Base-by-base conservation (phyloP, 1,140 invertebrate species). In the Drosophila pseudoananassae region DNA sequence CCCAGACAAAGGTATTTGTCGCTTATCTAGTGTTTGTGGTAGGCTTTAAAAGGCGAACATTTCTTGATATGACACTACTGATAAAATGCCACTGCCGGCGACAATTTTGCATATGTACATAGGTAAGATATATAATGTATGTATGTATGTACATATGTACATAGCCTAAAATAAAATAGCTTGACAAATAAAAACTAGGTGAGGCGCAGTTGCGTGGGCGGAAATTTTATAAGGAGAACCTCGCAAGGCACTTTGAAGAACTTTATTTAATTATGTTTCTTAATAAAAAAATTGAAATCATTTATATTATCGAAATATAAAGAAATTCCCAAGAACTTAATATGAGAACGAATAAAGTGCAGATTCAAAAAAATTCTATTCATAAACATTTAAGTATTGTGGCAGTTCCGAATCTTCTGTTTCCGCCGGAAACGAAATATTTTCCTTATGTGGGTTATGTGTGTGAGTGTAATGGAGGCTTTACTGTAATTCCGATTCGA, bases 11-110 rank as follows among this genome's bases (percentile, higher is more conserved):
- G 72, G 29, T 76, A 69, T 64, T 64, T 58, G 20, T 25, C n/a
- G 12, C 82, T 88, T 87, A 87, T 87, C 82, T 81, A 7, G 9
- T 88, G 70, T 88, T 88, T 88, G 65, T 55, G 50, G 51, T 82
- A 46, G 63, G 75, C 50, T 69, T 78, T 78, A 59, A 60, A 47
- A 56, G 10, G 31, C 43, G 25, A 47, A 31, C 33, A 15, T 6
- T 52, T 60, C 43, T 51, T 66, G 71, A 75, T 75, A 75, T 50
- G 59, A 74, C n/a, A 29, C 76, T 60, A 59, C 65, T 82, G 82
- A 87, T 87, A 87, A 87, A 88, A 78, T 63, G 29, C 51, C 51
- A 47, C 38, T 71, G 82, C 47, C 47, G 33, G 38, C 43, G 17
- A 63, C 50, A 50, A 55, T 60, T 87, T 71, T 71, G 76, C 73